A percentile compares a stretch with the other conserved stretches of the same genome.
These are phyloP conservation scores for Distichodus sexfasciatus DNA, from an alignment of 2,797 vertebrate genomes.

Conservation along the genomic window DNA sequence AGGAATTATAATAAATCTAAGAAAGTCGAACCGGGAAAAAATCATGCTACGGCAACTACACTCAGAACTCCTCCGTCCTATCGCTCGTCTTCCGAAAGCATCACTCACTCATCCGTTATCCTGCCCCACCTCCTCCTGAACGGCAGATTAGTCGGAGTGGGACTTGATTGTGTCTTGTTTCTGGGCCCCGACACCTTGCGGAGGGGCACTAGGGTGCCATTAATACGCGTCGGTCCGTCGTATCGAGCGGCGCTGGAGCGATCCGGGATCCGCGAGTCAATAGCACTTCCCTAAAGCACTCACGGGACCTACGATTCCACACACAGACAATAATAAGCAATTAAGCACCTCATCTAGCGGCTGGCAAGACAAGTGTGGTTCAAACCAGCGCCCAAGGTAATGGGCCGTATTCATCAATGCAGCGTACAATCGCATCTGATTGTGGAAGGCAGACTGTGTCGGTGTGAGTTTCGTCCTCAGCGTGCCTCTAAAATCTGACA, in stretches of 20 bases:
- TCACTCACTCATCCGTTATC: too few species aligned
- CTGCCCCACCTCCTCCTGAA: too few species aligned
- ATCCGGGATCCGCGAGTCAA: conserved; percentile 34
- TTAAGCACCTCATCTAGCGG: conserved; percentile 40
- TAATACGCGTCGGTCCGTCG: conserved; percentile 29
- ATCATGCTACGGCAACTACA: too few species aligned
- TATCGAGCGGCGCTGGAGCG: conserved; percentile 29
- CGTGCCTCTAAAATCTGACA: too few species aligned
- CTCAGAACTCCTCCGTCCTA: too few species aligned
- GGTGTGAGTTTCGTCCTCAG: too few species aligned
- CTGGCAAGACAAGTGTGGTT: conserved; percentile 47
- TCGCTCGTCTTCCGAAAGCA: too few species aligned
- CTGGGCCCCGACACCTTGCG: not conserved
- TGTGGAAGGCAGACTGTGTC: too few species aligned
- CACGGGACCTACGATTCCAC: conserved; percentile 37
- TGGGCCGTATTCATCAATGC: too few species aligned
- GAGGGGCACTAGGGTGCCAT: not conserved
- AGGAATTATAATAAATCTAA: too few species aligned
- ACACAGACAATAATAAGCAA: conserved; percentile 43
- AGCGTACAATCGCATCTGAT: too few species aligned
- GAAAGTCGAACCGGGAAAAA: too few species aligned
- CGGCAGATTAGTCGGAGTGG: not conserved
- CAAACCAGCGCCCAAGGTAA: conserved; percentile 41
- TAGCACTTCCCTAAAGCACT: conserved; percentile 44
- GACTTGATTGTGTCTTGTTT: conserved; percentile 14